phyloP scores from a whole-genome alignment of 2,113 vertebrate genomes.

The Dasyprocta punctata region DNA sequence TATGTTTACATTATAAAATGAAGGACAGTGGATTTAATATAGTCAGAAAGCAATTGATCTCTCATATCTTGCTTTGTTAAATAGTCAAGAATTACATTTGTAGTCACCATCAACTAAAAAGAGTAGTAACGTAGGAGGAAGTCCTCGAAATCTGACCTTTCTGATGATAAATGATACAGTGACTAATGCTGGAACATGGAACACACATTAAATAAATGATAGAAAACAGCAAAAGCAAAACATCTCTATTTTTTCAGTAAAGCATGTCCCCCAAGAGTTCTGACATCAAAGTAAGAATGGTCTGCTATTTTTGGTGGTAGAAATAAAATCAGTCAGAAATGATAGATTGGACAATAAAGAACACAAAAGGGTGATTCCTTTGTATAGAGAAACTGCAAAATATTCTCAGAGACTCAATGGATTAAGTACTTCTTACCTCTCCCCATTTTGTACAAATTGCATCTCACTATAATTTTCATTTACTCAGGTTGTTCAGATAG shows the following conservation, averaged over 20 bases:
- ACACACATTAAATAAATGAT: neutral
- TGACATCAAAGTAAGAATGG: neutral
- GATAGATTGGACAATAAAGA: slow-evolving; percentile 27
- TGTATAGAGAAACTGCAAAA: neutral
- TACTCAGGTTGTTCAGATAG: neutral
- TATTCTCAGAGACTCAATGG: neutral
- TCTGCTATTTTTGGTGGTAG: neutral
- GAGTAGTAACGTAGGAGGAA: neutral
- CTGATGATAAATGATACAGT: neutral
- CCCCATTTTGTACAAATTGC: neutral
- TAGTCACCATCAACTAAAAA: neutral
- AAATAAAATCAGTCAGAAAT: slow-evolving; percentile 27
- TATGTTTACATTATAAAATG: neutral
- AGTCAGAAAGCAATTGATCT: neutral
- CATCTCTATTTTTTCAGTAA: neutral
- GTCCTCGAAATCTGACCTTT: neutral
- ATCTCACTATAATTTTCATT: neutral
- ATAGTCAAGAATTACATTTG: neutral
- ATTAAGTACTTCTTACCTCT: neutral
- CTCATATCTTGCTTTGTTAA: neutral
- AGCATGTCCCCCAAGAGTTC: neutral
- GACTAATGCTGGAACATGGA: neutral
- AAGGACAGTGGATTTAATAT: neutral
- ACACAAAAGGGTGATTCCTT: neutral
- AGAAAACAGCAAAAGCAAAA: neutral